Percentiles rank a stretch among this genome's conserved stretches.
phyloP scores from a whole-genome alignment of 2,797 vertebrate species.

The Lateolabrax maculatus region DNA sequence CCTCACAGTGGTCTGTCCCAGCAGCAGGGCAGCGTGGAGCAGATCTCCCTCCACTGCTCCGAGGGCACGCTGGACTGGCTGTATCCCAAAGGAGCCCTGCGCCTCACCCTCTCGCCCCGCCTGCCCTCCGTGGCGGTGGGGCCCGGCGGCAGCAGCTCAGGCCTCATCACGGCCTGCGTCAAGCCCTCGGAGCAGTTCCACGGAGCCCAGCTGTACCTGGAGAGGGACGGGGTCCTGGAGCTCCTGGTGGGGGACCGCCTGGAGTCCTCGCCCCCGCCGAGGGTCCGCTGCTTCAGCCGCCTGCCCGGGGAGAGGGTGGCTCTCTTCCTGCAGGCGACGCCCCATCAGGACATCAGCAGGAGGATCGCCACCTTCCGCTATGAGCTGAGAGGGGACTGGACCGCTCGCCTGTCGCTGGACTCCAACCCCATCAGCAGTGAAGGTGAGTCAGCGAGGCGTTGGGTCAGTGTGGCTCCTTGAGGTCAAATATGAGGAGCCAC shows the following conservation, averaged over 20 bases:
- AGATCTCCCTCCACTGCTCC: slow-evolving; percentile 91
- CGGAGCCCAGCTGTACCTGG: slow-evolving; percentile 93
- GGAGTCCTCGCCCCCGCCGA: slow-evolving; percentile 69
- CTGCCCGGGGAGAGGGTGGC: slow-evolving; percentile 88
- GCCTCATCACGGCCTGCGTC: slow-evolving; percentile 89
- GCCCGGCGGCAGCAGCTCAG: slow-evolving; percentile 75
- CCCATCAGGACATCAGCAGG: slow-evolving; percentile 93
- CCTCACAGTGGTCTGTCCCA: slow-evolving; percentile 90
- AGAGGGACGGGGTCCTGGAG: slow-evolving; percentile 89
- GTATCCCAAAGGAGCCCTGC: slow-evolving; percentile 92
- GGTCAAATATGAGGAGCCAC: background rate
- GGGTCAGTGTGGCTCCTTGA: background rate
- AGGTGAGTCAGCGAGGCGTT: slow-evolving; percentile 81
- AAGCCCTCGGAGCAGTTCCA: slow-evolving; percentile 88
- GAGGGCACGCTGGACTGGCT: slow-evolving; percentile 93
- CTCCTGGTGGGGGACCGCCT: slow-evolving; percentile 88
- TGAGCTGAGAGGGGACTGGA: slow-evolving; percentile 89
- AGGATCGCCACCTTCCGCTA: slow-evolving; percentile 93
- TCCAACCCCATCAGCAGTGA: slow-evolving; percentile 80
- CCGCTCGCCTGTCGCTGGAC: slow-evolving; percentile 82
- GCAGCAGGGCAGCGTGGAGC: slow-evolving; percentile 92
- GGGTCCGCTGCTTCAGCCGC: slow-evolving; percentile 91
- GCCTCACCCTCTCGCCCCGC: slow-evolving; percentile 88
- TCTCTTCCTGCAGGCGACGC: slow-evolving; percentile 94
- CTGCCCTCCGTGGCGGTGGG: slow-evolving; percentile 78